Base-by-base conservation (phyloP, 2,888 invertebrate species). In the Chrysodeixis includens region DNA sequence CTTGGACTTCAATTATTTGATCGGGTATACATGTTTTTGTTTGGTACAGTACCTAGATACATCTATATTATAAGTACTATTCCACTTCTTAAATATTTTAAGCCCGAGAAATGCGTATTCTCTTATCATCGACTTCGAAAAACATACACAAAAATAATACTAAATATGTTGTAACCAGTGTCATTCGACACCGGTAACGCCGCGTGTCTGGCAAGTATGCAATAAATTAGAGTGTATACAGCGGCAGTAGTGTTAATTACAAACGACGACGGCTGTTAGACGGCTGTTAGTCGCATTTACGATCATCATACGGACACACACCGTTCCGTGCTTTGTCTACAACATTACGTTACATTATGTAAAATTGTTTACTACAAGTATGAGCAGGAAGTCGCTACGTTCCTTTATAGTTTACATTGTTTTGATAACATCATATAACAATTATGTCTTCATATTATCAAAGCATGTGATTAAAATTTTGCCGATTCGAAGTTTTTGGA, bases 321-420 rank as follows among this genome's bases (percentile, higher is more conserved):
- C 71, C 51, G 79, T 90, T 89, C 87, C 90, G 87, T 76, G 82
- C 78, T 82, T 84, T 87, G 84, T 84, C 76, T 78, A 76, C 76
- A 59, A 76, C 77, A 75, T 83, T 83, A 79, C 66, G 73, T 67
- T 77, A 74, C 59, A 77, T 78, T 81, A 78, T 78, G 74, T 82
- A 76, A 80, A 79, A 71, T 72, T 57, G 58, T 66, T 76, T 51
- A 76, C 69, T 77, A 60, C 57, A n/a, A n/a, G n/a, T n/a, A n/a
- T n/a, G 66, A 67, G 70, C 75, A 78, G 82, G 81, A 81, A 82
- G 32, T 61, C 68, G 56, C 62, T 61, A 30, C 66, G 70, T 78
- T 64, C 68, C 69, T 54, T 55, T 52, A 74, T 55, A 64, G 67
- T 54, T 55, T 52, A 74, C 55, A 64, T 71, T 75, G 59, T 73